Conservation (phyloP, 1,140 invertebrate species). For the Thaumatotibia leucotreta region DNA sequence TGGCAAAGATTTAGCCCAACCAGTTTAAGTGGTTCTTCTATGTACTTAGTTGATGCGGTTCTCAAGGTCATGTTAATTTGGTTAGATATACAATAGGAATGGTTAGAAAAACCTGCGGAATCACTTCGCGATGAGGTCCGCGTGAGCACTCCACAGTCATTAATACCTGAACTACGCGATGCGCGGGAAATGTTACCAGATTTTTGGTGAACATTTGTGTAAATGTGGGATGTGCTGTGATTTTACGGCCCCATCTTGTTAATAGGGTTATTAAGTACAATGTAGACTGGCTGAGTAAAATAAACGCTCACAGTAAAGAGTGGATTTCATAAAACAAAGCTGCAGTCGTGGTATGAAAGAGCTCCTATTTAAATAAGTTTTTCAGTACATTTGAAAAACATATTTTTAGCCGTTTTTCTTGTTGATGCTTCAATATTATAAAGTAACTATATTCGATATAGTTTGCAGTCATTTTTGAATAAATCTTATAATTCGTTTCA, state of each 20-base stretch:
- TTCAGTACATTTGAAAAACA: too few relatives aligned
- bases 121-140: conserved; percentile 3
- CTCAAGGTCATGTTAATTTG: background rate
- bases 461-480: too few relatives aligned
- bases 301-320: background rate
- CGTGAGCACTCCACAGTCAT: background rate
- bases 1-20: background rate
- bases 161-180: background rate
- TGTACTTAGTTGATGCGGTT: background rate
- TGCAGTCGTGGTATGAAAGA: too few relatives aligned
- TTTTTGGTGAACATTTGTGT: background rate
- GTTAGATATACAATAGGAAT: background rate
- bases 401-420: too few relatives aligned
- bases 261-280: too few relatives aligned
- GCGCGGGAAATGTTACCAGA: background rate
- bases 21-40: background rate
- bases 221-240: background rate
- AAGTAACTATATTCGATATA: too few relatives aligned
- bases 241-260: background rate
- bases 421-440: too few relatives aligned
- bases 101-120: background rate
- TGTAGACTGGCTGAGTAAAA: too few relatives aligned
- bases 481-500: too few relatives aligned
- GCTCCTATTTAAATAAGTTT: too few relatives aligned
- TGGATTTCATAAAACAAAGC: too few relatives aligned